Conservation (phyloP, 2,797 vertebrate species). For the Enteromius trimaculatus region DNA sequence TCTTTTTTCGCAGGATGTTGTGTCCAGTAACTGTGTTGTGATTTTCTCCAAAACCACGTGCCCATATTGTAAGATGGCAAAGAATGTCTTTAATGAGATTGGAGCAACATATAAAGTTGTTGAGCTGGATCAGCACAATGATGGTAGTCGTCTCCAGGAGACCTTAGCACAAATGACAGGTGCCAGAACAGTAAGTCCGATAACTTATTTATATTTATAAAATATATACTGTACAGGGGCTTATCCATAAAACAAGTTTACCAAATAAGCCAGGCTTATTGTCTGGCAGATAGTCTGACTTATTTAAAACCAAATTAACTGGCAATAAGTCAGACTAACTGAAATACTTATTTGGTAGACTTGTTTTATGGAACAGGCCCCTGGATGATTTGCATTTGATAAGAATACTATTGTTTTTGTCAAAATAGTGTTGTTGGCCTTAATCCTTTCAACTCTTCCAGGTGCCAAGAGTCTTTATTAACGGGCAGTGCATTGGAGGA, state of each 20-base stretch:
- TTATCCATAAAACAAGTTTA: too few species aligned
- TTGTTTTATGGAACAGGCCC: too few species aligned
- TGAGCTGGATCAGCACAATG: conserved; percentile 87
- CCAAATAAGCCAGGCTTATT: too few species aligned
- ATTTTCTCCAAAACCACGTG: conserved; percentile 98
- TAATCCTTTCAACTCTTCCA: conserved; percentile 60
- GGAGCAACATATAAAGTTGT: conserved; percentile 86
- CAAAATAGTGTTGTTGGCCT: not conserved
- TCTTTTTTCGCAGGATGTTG: conserved; percentile 80
- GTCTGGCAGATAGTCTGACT: too few species aligned
- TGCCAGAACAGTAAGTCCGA: conserved; percentile 85
- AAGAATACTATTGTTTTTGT: not conserved
- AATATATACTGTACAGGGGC: not conserved
- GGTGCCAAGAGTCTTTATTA: conserved; percentile 94
- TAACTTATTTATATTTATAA: not conserved
- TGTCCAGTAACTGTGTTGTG: conserved; percentile 92
- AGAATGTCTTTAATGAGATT: conserved; percentile 89
- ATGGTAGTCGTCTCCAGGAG: conserved; percentile 87
- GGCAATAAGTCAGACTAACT: too few species aligned
- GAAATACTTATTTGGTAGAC: too few species aligned
- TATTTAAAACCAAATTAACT: too few species aligned
- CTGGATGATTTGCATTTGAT: too few species aligned
- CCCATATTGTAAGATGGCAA: conserved; percentile 92
- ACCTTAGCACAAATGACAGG: conserved; percentile 87
- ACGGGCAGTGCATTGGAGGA: conserved; percentile 92